phyloP scores from a whole-genome alignment of 2,797 vertebrate species.

The Chaetodon trifasciatus region DNA sequence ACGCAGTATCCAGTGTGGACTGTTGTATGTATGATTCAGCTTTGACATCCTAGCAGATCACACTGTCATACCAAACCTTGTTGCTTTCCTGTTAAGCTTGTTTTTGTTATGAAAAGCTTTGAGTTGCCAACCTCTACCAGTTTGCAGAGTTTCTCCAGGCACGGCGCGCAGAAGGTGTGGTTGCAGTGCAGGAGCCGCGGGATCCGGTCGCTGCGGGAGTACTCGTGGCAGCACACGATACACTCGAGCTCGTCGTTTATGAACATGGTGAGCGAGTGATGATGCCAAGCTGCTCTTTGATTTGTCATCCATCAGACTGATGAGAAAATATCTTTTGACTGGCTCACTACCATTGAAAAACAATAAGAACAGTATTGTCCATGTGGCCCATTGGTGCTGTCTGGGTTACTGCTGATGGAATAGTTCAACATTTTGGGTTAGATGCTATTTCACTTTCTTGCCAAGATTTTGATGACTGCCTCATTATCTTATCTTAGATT shows the following conservation, averaged over 20 bases:
- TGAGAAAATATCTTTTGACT: not conserved
- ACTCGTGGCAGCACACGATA: slow-evolving; percentile 71
- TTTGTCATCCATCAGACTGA: not conserved
- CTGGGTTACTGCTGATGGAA: not conserved
- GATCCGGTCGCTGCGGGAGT: slow-evolving; percentile 54
- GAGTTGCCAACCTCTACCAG: not conserved
- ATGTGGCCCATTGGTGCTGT: not conserved
- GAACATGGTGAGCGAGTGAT: slow-evolving; percentile 25
- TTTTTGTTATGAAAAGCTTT: not conserved
- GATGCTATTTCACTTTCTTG: not conserved
- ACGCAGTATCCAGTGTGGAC: not conserved
- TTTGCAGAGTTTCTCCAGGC: slow-evolving; percentile 65
- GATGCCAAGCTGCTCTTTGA: not conserved
- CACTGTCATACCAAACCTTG: not conserved
- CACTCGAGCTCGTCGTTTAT: slow-evolving; percentile 64
- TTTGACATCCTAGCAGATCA: not conserved
- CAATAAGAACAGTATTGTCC: not conserved
- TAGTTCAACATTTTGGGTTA: not conserved
- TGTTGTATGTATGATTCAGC: not conserved
- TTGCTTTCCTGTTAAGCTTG: not conserved
- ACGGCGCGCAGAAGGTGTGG: slow-evolving; percentile 77
- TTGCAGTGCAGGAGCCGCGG: slow-evolving; percentile 79
- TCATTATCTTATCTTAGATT: slow-evolving; percentile 3
- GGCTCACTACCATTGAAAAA: not conserved
- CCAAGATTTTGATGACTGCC: not conserved